Conservation (phyloP, 2,113 vertebrate species). For the Dicrurus megarhynchus region DNA sequence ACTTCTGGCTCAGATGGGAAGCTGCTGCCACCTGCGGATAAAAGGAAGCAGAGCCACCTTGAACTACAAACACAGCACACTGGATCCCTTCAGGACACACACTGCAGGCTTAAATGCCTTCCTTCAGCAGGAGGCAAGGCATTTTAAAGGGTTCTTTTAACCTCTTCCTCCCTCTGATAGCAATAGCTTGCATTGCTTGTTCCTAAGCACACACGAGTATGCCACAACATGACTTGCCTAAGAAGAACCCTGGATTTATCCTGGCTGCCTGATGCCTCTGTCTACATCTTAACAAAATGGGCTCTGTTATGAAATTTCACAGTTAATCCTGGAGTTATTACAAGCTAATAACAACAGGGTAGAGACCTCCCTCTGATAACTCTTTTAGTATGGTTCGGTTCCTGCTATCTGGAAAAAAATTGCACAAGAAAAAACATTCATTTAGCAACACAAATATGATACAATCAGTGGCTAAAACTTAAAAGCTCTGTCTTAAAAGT, state of each 20-base stretch:
- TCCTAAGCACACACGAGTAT: background rate
- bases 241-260: background rate
- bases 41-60: background rate
- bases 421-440: background rate
- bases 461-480: background rate
- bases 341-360: background rate
- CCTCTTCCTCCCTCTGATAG: background rate
- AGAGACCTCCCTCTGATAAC: background rate
- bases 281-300: background rate
- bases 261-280: background rate
- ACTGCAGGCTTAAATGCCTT: background rate
- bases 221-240: rapidly evolving
- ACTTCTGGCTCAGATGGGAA: background rate
- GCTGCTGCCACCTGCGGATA: constrained; percentile 61
- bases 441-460: background rate
- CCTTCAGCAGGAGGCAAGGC: background rate
- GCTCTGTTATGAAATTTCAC: background rate
- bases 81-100: background rate
- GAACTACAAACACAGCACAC: background rate
- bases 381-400: background rate
- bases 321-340: background rate
- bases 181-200: background rate
- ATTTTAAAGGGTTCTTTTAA: background rate
- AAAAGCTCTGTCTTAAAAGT: background rate
- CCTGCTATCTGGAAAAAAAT: background rate